Evolutionary conservation across 2,888 invertebrate genomes (phyloP).

Genomic region (Drosophila maculinotata): DNA sequence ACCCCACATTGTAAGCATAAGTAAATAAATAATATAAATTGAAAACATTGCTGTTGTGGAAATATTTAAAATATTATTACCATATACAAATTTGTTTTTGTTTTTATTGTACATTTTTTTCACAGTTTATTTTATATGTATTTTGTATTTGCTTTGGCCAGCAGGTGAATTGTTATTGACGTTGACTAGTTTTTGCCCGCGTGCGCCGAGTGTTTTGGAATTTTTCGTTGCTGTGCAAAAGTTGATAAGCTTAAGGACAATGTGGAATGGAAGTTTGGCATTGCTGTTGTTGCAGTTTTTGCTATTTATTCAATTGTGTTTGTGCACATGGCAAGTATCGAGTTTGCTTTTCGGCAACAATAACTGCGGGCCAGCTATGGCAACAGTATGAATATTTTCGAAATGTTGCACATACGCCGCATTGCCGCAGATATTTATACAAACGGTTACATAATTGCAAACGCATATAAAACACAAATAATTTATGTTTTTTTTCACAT

Average conservation of each 20-base stretch:
- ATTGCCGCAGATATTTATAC: conserved; percentile 8
- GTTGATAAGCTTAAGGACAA: conserved; percentile 80
- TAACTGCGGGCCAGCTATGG: conserved; percentile 33
- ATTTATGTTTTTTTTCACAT: background rate
- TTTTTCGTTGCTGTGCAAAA: conserved; percentile 64
- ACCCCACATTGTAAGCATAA: conserved; percentile 15
- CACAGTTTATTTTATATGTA: conserved; percentile 13
- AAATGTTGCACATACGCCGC: conserved; percentile 36
- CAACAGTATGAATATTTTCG: conserved; percentile 20
- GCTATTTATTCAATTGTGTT: conserved; percentile 70
- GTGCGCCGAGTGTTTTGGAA: conserved; percentile 39
- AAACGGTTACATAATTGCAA: conserved; percentile 6
- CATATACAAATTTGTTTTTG: conserved; percentile 4
- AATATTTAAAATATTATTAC: conserved; percentile 30
- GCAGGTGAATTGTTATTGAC: conserved; percentile 61
- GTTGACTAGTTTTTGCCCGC: conserved; percentile 48
- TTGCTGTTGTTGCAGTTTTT: conserved; percentile 43
- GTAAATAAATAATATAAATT: conserved; percentile 29
- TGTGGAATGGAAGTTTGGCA: conserved; percentile 61
- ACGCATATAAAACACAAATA: conserved; percentile 1
- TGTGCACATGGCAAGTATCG: conserved; percentile 68
- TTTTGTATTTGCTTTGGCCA: conserved; percentile 41
- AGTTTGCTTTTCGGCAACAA: conserved; percentile 68
- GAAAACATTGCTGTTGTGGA: conserved; percentile 22
- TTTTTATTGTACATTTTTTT: conserved; percentile 21